Base-by-base conservation (phyloP, 2,888 invertebrate genomes). In the Ramazzottius varieornatus region DNA sequence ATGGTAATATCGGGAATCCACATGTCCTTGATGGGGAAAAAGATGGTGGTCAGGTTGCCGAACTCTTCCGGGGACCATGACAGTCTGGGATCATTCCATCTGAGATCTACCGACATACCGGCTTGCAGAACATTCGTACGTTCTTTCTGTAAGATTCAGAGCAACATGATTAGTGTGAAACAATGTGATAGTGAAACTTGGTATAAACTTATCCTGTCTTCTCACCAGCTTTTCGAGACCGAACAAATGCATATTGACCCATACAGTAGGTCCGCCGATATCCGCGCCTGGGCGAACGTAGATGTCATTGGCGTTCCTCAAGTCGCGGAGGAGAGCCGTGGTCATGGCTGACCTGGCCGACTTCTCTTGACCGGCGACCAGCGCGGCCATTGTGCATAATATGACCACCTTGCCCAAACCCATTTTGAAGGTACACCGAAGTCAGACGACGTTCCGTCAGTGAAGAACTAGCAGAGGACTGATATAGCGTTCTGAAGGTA, bases 1-100 rank as follows among this genome's bases (percentile, higher is more conserved):
- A 66, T 32, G 1, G 66, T 32, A 32, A 66, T 66, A n/a, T 66
- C 66, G 20, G 66, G 66, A 32, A 66, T 24, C 66, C 66, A 66
- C 1, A 66, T 46, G 16, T 32, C 40, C 33, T 33, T 40, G 2
- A 66, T 32, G 32, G 66, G 54, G 1, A 66, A n/a, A 32, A 32
- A 33, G 34, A 66, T 66, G 32, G 13, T 46, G 24, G 32, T 67
- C 33, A 46, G 32, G 66, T 66, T 66, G 33, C 65, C 64, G 66
- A 34, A 66, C 46, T 66, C 64, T 66, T 66, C 66, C 1, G 66
- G 66, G 32, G 33, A 65, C 66, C 66, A 66, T 24, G 40, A 32
- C 24, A 66, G 34, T 4, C 40, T 32, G 33, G 40, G 24, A 46
- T 66, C 66, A 16, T 66, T 67, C 66, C 66, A 66, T 33, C 64